These are phyloP conservation scores for Scrobipalpa atriplicella DNA, from an alignment of 2,888 invertebrate genomes.

Conservation along the genomic window DNA sequence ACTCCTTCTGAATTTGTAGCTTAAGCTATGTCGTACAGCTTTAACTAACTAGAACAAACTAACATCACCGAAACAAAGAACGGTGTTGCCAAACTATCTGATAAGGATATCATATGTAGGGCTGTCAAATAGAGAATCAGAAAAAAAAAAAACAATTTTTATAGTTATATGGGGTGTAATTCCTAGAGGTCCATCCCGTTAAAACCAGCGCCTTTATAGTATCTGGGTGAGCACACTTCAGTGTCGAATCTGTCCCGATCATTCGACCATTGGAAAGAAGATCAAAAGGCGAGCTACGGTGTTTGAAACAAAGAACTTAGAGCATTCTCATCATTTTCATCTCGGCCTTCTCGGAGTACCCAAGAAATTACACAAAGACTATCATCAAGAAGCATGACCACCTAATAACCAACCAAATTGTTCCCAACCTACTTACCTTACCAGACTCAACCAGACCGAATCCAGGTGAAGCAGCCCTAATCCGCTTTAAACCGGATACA, in stretches of 20 bases:
- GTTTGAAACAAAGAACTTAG: too few relatives aligned
- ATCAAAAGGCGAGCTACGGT: too few relatives aligned
- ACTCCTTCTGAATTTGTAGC: conserved; percentile 21
- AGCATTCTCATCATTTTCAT: background rate
- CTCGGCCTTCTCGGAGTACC: background rate
- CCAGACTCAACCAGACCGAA: conserved; percentile 42
- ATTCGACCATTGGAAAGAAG: too few relatives aligned
- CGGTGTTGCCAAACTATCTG: conserved; percentile 57
- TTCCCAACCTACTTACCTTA: too few relatives aligned
- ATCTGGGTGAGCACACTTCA: too few relatives aligned
- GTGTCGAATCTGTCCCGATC: too few relatives aligned
- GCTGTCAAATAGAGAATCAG: conserved; percentile 14
- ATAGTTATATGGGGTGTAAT: too few relatives aligned
- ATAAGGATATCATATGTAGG: conserved; percentile 40
- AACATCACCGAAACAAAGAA: conserved; percentile 39
- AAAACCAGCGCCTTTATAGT: too few relatives aligned
- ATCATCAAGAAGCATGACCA: too few relatives aligned
- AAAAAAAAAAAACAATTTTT: background rate
- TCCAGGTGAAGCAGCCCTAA: conserved; percentile 64
- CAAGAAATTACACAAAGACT: background rate
- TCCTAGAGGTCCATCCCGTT: too few relatives aligned
- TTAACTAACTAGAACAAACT: conserved; percentile 31
- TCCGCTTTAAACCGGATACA: conserved; percentile 71
- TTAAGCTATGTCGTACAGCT: conserved; percentile 33
- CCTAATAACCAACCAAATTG: too few relatives aligned